phyloP scores from a whole-genome alignment of 2,888 invertebrate genomes.

The Leuctra nigra region DNA sequence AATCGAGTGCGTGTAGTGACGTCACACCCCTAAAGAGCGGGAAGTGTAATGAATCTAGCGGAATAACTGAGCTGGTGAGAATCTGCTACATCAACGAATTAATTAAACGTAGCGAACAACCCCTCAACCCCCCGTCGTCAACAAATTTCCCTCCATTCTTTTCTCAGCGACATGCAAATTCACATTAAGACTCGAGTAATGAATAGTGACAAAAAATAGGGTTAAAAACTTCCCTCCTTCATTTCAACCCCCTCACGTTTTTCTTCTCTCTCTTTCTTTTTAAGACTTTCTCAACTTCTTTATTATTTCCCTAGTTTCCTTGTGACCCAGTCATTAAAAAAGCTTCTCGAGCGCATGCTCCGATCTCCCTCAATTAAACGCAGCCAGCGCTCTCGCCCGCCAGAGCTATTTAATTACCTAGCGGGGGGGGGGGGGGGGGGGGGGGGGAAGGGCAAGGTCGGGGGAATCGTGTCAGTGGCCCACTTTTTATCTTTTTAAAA shows the following conservation, averaged over 20 bases:
- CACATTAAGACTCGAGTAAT: conserved; percentile 26
- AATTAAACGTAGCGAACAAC: conserved; percentile 8
- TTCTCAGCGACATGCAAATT: conserved; percentile 13
- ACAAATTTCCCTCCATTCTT: background rate
- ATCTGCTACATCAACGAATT: background rate
- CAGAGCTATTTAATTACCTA: conserved; percentile 26
- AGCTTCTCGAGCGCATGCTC: background rate
- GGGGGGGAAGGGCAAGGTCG: background rate
- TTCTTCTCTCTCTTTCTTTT: conserved; percentile 18
- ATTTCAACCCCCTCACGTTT: conserved; percentile 14
- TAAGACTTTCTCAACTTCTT: conserved; percentile 27
- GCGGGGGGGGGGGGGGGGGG: conserved; percentile 12
- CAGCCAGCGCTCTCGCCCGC: conserved; percentile 11
- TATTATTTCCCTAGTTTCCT: conserved; percentile 26
- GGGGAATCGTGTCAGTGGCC: conserved; percentile 25
- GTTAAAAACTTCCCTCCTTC: conserved; percentile 23
- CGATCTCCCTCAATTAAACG: conserved; percentile 24
- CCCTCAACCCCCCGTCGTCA: background rate
- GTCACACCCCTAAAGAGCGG: no score
- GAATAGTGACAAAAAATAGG: conserved; percentile 29
- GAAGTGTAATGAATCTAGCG: no score
- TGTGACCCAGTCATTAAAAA: conserved; percentile 29
- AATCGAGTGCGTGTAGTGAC: no score
- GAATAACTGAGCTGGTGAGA: no score
- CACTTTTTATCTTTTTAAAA: conserved; percentile 19